Base-by-base conservation (phyloP, 2,888 invertebrate genomes). In the Caenorhabditis japonica region DNA sequence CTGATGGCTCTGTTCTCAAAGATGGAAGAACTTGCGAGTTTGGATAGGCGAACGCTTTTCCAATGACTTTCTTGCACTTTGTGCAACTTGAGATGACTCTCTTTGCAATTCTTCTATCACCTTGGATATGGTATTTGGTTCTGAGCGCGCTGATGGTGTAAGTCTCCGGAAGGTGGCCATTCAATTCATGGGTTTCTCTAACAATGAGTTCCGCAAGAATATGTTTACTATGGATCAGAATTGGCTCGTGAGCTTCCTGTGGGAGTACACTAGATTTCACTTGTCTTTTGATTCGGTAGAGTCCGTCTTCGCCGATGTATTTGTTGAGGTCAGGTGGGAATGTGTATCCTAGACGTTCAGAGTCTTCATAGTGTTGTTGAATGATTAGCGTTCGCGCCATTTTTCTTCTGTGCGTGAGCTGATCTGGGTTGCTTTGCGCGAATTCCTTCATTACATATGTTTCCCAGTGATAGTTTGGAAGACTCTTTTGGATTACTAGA, bases 151-250 rank as follows among this genome's bases (percentile, higher is more conserved):
- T 10, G 8, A 13, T 5, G 4, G 3, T 12, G 47, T 33, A 3
- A 21, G 2, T 7, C 23, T n/a, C 21, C 47, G 56, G 5, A 46
- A 19, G 19, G 19, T 41, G 41, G 4, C 41, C 41, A 19, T 41
- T 41, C 17, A 41, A 17, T n/a, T 17, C 19, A 19, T 41, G 41
- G 10, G 41, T 41, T 10, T 41, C 41, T 17, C 4, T n/a, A 10
- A 19, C 19, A 19, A 41, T 41, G 4, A 41, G 41, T n/a, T 3
- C 10, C 0, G 60, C 30, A 0, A 60, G 13, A 12, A 0, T 1
- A 15, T 60, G 60, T 13, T 60, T 76, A 1, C 79, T 71, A 1
- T 86, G 51, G 3, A 87, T 84, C 87, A 87, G 88, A 53, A 76
- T 88, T 10, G 79, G 61, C 10, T 17, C 60, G 30, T 30, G 74